Evolutionary conservation across 2,797 vertebrate genomes (phyloP), one percentile per base, ranked within the genome.

Genomic region (Emydoidea blandingii): DNA sequence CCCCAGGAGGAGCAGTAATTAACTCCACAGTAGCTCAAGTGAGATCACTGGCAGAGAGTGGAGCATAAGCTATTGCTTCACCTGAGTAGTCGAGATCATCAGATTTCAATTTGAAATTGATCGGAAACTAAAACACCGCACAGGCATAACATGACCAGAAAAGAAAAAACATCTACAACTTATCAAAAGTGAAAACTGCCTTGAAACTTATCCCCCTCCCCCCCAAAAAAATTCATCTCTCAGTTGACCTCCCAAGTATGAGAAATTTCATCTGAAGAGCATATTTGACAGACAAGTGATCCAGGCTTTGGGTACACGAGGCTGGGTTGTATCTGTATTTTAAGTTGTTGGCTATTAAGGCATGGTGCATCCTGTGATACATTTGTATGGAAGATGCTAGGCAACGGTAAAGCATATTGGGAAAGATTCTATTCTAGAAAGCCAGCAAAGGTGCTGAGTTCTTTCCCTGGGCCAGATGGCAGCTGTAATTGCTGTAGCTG

Each of bases 351-450:
- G n/a, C 54, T 82, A 44, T 21, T 19, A 78, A 72, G 81, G 12
- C 27, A 37, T 10, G 85, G 8, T 23, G 49, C 89, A 93, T 86
- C 81, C 1, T 78, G 41, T n/a, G 12, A 53, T 85, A 88, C 27
- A 59, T 93, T 88, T 52, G 7, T 68, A 37, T 12, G 56, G 52
- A 16, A 91, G n/a, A 34, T 86, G 78, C 53, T 85, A 86, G 47
- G 6, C 29, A 93, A 92, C 50, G 65, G 34, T 34, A 62, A 57
- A 19, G 18, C 91, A 9, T 56, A 86, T 93, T 88, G 85, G 52
- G 25, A 92, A 95, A 87, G 84, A 94, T 92, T 94, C 94, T 85
- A 82, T 86, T 52, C 78, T 41, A 16, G 3, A 29, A 65, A 81
- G 12, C 0, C 95, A 91, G 84, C 92, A 90, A 88, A 79, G 88